Evolutionary conservation across 2,888 invertebrate genomes (phyloP).

Genomic region (Auanema sp.): DNA sequence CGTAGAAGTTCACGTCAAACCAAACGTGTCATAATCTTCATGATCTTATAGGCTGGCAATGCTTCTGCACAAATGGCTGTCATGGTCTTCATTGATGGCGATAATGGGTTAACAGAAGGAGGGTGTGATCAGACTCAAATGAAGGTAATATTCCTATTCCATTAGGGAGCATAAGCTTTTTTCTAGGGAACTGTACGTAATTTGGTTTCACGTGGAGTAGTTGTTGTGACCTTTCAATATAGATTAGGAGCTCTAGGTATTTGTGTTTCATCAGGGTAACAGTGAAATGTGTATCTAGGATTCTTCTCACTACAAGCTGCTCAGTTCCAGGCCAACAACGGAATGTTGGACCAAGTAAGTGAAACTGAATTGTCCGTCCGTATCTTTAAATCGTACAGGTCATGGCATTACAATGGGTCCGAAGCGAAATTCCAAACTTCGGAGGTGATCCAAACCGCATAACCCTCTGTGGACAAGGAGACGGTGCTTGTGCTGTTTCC

Average conservation of each 20-base stretch:
- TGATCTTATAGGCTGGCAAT: conserved; percentile 23
- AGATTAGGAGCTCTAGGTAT: conserved; percentile 48
- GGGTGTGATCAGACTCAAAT: conserved; percentile 37
- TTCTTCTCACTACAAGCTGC: conserved; percentile 48
- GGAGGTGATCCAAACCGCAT: conserved; percentile 56
- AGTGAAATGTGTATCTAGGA: conserved; percentile 14
- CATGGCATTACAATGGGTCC: conserved; percentile 46
- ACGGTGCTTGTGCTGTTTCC: conserved; percentile 50
- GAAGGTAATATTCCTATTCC: conserved; percentile 22
- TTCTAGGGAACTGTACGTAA: conserved; percentile 36
- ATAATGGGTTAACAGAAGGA: conserved; percentile 36
- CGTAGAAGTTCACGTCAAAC: background rate
- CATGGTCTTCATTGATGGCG: conserved; percentile 48
- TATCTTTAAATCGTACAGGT: conserved; percentile 21
- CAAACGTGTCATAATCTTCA: too few relatives aligned
- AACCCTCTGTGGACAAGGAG: conserved; percentile 55
- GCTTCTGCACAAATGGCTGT: conserved; percentile 34
- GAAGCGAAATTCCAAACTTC: conserved; percentile 53
- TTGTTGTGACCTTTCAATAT: conserved; percentile 54
- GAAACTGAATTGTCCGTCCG: conserved; percentile 13
- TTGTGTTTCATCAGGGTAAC: too few relatives aligned
- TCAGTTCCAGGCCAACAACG: conserved; percentile 50
- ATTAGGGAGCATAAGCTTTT: background rate
- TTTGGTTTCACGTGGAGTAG: conserved; percentile 45
- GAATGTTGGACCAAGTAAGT: conserved; percentile 53